These are phyloP conservation scores for Pelobates cultripes DNA, from an alignment of 2,797 vertebrate species.

Conservation along the genomic window DNA sequence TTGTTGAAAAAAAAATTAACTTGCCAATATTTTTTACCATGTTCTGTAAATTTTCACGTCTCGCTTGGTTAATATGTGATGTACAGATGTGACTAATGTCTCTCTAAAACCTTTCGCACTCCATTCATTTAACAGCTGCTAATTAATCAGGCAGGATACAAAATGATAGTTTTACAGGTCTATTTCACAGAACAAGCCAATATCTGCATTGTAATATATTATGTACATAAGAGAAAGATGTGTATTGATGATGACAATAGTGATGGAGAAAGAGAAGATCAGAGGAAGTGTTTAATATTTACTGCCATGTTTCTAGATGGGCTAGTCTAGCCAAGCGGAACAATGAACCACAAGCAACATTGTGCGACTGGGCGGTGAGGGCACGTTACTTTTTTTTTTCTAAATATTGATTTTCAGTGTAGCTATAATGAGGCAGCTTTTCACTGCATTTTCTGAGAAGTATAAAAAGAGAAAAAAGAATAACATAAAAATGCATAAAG, in stretches of 20 bases:
- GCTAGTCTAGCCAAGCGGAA: background rate
- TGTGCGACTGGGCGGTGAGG: conserved; percentile 15
- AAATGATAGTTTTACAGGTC: conserved; percentile 3
- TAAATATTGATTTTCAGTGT: background rate
- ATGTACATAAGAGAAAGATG: conserved; percentile 37
- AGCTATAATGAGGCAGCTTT: conserved; percentile 25
- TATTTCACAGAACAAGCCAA: conserved; percentile 41
- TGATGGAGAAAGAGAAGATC: conserved; percentile 21
- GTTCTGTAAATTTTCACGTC: no score
- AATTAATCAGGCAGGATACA: no score
- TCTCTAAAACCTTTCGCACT: no score
- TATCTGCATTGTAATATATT: conserved; percentile 56
- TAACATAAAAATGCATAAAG: conserved; percentile 22
- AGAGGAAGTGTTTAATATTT: conserved; percentile 26
- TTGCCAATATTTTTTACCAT: no score
- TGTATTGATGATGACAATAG: conserved; percentile 18
- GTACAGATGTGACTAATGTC: no score
- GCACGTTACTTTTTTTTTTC: background rate
- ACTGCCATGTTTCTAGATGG: conserved; percentile 6
- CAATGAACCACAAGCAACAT: background rate
- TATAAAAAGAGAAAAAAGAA: conserved; percentile 15
- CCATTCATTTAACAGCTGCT: no score
- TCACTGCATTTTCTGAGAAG: conserved; percentile 10
- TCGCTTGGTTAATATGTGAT: no score
- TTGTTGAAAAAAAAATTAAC: no score